phyloP scores from a whole-genome alignment of 2,113 vertebrate species.

The Melospiza melodia region DNA sequence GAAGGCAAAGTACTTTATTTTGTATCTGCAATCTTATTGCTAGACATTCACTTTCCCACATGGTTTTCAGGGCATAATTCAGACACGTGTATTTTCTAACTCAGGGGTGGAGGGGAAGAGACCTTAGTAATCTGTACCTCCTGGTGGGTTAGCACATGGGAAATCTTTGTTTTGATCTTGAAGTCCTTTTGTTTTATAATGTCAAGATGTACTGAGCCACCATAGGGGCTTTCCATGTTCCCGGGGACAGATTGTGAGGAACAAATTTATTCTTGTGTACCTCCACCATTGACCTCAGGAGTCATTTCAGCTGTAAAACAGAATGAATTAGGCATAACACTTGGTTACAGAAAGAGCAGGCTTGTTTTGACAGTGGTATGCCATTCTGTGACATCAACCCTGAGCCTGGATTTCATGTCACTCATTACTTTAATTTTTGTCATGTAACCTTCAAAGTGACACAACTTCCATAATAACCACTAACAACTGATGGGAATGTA shows the following conservation, averaged over 20 bases:
- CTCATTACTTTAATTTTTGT: not conserved
- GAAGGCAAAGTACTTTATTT: not conserved
- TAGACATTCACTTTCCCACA: not conserved
- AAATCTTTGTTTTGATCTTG: not conserved
- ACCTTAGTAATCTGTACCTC: not conserved
- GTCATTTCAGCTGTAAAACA: not conserved
- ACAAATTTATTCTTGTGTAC: not conserved
- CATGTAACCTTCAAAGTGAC: not conserved
- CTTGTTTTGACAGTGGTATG: not conserved
- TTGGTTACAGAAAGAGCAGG: not conserved
- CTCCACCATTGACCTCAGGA: not conserved
- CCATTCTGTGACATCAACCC: not conserved
- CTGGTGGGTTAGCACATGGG: not conserved
- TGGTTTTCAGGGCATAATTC: not conserved
- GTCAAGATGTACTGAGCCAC: not conserved
- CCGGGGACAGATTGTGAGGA: not conserved
- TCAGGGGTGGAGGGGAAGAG: not conserved
- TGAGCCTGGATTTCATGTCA: not conserved
- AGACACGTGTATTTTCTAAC: not conserved
- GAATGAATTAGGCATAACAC: not conserved
- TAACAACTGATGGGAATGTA: not conserved
- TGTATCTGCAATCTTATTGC: not conserved
- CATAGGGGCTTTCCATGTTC: not conserved
- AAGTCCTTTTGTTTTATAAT: not conserved
- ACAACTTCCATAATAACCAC: not conserved